Base-by-base conservation (phyloP, 2,113 vertebrate genomes). In the Trematomus loennbergii region DNA sequence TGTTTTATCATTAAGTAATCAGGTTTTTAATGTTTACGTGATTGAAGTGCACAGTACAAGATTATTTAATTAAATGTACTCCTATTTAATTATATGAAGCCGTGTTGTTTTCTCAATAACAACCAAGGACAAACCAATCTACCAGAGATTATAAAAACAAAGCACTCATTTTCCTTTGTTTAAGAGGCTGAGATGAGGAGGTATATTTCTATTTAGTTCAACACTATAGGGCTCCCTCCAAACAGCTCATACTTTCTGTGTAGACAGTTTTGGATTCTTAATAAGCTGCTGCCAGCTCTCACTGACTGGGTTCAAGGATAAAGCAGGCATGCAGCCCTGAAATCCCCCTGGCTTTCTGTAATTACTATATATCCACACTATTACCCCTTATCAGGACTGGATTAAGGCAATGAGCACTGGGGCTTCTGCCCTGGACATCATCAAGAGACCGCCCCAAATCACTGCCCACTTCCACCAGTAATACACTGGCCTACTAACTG, bases 331-430 rank as follows among this genome's bases (percentile, higher is more conserved):
- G 67, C 80, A n/a, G 72, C 2, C 6, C 50, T n/a, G 67, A 83
- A 85, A 89, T 89, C 89, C 89, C 89, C 25, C 75, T 67, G 75
- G 81, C 65, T 82, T 91, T 80, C 49, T 79, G 89, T 89, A 93
- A 94, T 92, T 91, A 92, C 88, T 90, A 83, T 79, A 90, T 87
- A 93, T 91, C 85, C 87, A 89, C 66, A 81, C 90, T 92, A 92
- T 93, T 91, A 90, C 66, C 87, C 25, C 67, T 91, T 90, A 93
- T 92, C 90, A 91, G 87, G 88, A 64, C 79, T 4, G 89, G 88
- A 92, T 93, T 92, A 94, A 92, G 89, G 90, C 88, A 87, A 86
- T 90, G 90, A 93, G 90, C 77, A 54, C 72, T 58, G 87, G 83
- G 89, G 86, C 80, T 82, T 84, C 73, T 93, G 89, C 78, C 89